Base-by-base conservation (phyloP, 2,797 vertebrate genomes). In the Sebastes dallii region DNA sequence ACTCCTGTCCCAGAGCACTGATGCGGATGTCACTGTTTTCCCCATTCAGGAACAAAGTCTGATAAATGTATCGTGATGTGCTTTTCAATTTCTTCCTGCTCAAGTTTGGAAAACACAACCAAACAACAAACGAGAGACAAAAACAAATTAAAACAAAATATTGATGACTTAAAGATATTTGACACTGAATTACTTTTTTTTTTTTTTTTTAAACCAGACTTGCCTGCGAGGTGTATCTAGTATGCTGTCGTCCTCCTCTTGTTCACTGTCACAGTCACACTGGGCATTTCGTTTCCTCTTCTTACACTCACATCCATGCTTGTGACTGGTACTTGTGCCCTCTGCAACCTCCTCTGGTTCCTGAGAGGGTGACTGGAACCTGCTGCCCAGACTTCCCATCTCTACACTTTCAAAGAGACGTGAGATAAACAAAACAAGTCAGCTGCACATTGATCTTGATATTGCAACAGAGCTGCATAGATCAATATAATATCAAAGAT, bases 11-110 rank as follows among this genome's bases (percentile, higher is more conserved):
- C 89, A 99, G 94, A 8, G 98, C 98, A 82, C 97, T 97, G 64
- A 99, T 99, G 39, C 97, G 96, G 88, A 99, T 96, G 80, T 99
- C 99, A 22, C 99, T 99, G 92, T 99, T 99, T 91, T 99, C 98
- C 4, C 98, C 98, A 59, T 99, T 99, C 81, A 99, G 84, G 91
- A 99, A 99, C 71, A 99, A 94, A 0, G 98, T 99, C 89, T 99
- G 97, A 89, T 99, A 99, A 92, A 99, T 99, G 82, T 99, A 99
- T 56, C 96, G 97, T 0, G 98, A 99, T 0, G 98, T 99, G 88
- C 97, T 99, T 93, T 98, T 99, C 83, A 99, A 54, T 82, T 98
- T 99, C 90, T 99, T 99, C 94, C 98, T 99, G 86, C 70, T 25
- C 55, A 27, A 20, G 46, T 55, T 66, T 11, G 8, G 12, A 61